phyloP scores from a whole-genome alignment of 2,888 invertebrate species.

The Trissonchulus sp. region DNA sequence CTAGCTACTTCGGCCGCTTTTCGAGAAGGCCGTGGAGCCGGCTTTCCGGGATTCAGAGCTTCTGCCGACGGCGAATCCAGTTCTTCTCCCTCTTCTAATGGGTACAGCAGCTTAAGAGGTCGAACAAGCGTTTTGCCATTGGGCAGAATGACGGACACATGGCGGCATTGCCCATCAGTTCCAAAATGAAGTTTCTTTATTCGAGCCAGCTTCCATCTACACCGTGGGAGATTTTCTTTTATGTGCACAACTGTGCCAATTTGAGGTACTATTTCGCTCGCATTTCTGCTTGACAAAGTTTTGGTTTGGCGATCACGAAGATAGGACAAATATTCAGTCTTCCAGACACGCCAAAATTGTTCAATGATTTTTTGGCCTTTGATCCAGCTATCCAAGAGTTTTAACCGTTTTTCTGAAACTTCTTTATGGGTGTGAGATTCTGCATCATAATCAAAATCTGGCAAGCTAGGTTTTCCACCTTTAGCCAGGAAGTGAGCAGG shows the following conservation, averaged over 20 bases:
- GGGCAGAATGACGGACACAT: slow-evolving; percentile 6
- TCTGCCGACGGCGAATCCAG: slow-evolving; percentile 13
- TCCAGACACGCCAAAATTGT: slow-evolving; percentile 21
- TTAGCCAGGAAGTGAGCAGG: slow-evolving; percentile 16
- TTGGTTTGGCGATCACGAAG: slow-evolving; percentile 12
- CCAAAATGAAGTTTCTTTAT: slow-evolving; percentile 16
- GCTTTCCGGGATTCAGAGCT: slow-evolving; percentile 10
- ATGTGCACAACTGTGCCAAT: slow-evolving; percentile 23
- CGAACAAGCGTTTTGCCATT: slow-evolving; percentile 14
- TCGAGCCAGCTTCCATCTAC: slow-evolving; percentile 20
- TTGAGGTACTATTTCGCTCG: slow-evolving; percentile 18
- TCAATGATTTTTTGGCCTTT: slow-evolving; percentile 2
- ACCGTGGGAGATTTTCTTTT: slow-evolving; percentile 20
- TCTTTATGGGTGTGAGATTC: background rate
- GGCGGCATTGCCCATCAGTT: slow-evolving; percentile 22
- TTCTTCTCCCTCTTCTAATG: background rate
- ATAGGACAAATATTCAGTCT: slow-evolving; percentile 8
- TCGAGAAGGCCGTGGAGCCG: background rate
- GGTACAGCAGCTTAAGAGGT: slow-evolving; percentile 14
- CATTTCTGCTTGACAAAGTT: slow-evolving; percentile 1
- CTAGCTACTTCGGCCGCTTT: background rate
- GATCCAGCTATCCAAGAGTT: background rate
- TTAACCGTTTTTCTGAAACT: background rate
- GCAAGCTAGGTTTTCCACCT: background rate
- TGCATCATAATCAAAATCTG: background rate